Evolutionary conservation across 2,797 vertebrate species (phyloP), one percentile per base, ranked within the genome.

Genomic region (Tragelaphus oryx): DNA sequence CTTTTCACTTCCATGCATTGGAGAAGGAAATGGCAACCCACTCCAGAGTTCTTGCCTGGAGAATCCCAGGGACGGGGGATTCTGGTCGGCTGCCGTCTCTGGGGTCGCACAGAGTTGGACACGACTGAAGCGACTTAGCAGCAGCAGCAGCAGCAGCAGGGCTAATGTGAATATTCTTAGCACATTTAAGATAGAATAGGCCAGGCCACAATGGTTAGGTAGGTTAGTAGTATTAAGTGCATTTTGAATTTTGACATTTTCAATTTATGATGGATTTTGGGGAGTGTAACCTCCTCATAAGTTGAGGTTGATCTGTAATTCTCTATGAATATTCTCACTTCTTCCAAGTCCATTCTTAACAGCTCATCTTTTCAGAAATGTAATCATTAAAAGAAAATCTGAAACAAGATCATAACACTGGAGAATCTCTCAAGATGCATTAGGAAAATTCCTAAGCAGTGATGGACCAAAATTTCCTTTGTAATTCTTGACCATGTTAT

Each of bases 251-350:
- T 24, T 8, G 11, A 5, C 54, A 37, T 80, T 54, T 80, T 80
- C 50, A 54, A 24, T 37, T 54, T 54, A 80, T 80, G 78, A 80
- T 80, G n/a, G 11, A 24, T 37, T 54, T 80, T 4, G 20, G 22
- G 78, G n/a, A 33, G 8, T 26, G 50, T 54, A 37, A 80, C 12
- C 12, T 52, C n/a, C 12, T 54, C 7, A 12, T 37, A 54, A 54
- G 4, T 80, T 52, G 20, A 54, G 2, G 12, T 14, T 1, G 0
- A 26, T 37, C 50, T 80, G 50, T 87, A 93, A 96, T 91, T 95
- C 92, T 75, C 62, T 93, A 30, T 95, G 89, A 96, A 92, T 6
- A 41, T 94, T 95, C 76, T 95, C 65, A 95, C 46, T 82, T 93
- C 65, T 83, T 90, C 54, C 37, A 90, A 93, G 65, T 11, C 52